Base-by-base conservation (phyloP, 2,797 vertebrate genomes). In the Lagorchestes hirsutus region DNA sequence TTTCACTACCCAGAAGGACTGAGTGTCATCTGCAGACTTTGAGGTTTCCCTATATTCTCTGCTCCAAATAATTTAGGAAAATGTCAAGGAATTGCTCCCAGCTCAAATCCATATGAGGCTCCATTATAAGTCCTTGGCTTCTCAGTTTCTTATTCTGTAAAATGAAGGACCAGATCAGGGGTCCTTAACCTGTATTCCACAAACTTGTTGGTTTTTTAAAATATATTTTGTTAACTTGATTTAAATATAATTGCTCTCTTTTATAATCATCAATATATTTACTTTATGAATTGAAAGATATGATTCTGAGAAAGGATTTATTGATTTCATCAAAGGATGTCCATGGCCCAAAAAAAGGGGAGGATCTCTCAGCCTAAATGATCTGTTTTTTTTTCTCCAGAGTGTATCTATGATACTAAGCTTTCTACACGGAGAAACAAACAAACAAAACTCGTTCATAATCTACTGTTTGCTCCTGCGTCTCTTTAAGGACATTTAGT, bases 51-150 rank as follows among this genome's bases (percentile, higher is more conserved):
- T 92, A 94, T 92, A 82, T 12, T 67, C 55, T 87, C 50, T 92
- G 55, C 56, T 93, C 22, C 92, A 34, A 55, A 91, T 92, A 9
- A 16, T 93, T 96, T 95, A 55, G 56, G 50, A 95, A 96, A 97
- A 91, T 91, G 67, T 4, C 59, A 74, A 96, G 27, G 55, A 93
- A 93, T n/a, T 55, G 50, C 0, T 1, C 1, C n/a, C 18, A n/a
- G 56, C 55, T 58, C 16, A 13, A 93, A 50, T 52, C 93, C 22
- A 27, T 94, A 52, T 94, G 74, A 96, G 40, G 95, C 18, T 50
- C 24, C 74, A 12, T 46, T 87, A 87, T 46, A 50, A 87, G 24
- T 24, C n/a, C 67, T 82, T 24, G 67, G n/a, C n/a, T 82, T 46
- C 40, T 46, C 18, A 46, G 18, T 74, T 40, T 22, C 16, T 6